A percentile compares a stretch with the other conserved stretches of the same genome.
These are phyloP conservation scores for Calameuta filiformis DNA, from an alignment of 2,888 invertebrate genomes.

Conservation along the genomic window DNA sequence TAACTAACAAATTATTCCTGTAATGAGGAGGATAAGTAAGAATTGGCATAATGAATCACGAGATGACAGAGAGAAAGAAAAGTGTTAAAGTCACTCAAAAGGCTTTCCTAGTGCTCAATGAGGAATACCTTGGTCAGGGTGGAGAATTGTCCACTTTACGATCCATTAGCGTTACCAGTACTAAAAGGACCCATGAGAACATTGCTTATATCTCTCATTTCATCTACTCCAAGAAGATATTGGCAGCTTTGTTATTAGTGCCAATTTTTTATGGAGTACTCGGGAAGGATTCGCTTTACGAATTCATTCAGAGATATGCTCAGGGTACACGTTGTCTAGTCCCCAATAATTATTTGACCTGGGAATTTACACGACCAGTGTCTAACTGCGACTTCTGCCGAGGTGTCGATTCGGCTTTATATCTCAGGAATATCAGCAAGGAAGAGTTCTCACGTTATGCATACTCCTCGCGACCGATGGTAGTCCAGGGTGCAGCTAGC, in stretches of 20 bases:
- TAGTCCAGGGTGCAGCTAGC: constrained; percentile 79
- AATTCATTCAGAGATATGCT: constrained; percentile 48
- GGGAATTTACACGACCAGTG: constrained; percentile 88
- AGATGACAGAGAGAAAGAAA: constrained; percentile 34
- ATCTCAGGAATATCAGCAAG: constrained; percentile 76
- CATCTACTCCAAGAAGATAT: constrained; percentile 27
- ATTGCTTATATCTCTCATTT: constrained; percentile 16
- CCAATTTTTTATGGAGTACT: constrained; percentile 44
- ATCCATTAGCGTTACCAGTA: constrained; percentile 18
- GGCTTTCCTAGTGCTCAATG: constrained; percentile 43
- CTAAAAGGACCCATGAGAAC: constrained; percentile 16
- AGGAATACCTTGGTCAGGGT: constrained; percentile 46
- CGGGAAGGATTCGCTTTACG: constrained; percentile 39
- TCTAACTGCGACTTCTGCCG: constrained; percentile 84
- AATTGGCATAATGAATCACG: background rate
- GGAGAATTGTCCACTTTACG: constrained; percentile 43
- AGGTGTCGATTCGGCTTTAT: constrained; percentile 75
- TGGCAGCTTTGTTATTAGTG: constrained; percentile 30
- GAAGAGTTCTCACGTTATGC: constrained; percentile 79
- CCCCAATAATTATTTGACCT: constrained; percentile 85
- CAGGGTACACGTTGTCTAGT: constrained; percentile 77
- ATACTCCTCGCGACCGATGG: constrained; percentile 82
- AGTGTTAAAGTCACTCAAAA: constrained; percentile 39
- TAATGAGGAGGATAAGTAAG: background rate
- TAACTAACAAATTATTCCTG: background rate